Conservation (phyloP, 2,888 invertebrate species). For the Phalera bucephala region DNA sequence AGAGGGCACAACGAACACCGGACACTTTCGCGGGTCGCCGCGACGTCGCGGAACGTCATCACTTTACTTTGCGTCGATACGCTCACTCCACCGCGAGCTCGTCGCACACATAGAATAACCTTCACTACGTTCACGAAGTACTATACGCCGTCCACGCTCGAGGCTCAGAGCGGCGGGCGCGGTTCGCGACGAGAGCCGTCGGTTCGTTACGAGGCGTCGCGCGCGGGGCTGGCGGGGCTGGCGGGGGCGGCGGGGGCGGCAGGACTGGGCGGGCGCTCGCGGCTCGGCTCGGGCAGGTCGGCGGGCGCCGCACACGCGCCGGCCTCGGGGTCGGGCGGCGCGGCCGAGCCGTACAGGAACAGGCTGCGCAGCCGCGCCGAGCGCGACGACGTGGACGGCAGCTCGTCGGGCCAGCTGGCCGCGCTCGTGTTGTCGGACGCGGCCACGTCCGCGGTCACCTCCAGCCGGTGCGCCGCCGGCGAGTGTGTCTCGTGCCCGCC, state of each 20-base stretch:
- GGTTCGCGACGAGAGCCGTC: not conserved
- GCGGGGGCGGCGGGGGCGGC: constrained; percentile 13
- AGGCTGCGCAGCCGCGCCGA: constrained; percentile 60
- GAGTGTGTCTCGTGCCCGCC: constrained; percentile 56
- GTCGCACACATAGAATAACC: not conserved
- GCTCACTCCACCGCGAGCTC: not conserved
- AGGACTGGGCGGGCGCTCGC: constrained; percentile 18
- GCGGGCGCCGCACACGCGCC: constrained; percentile 25
- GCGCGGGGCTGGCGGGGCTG: not conserved
- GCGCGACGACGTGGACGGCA: constrained; percentile 59
- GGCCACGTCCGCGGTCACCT: constrained; percentile 63
- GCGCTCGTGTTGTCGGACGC: constrained; percentile 56
- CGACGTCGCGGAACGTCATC: not conserved
- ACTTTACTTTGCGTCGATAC: no score
- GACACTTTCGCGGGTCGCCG: not conserved
- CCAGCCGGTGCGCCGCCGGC: constrained; percentile 55
- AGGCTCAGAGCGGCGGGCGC: not conserved
- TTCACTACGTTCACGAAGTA: not conserved
- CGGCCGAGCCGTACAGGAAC: constrained; percentile 69
- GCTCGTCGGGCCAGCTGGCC: constrained; percentile 59
- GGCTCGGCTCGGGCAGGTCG: constrained; percentile 13
- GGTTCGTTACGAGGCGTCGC: constrained; percentile 26
- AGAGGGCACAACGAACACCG: not conserved
- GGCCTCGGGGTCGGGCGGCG: constrained; percentile 57
- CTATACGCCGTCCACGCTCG: not conserved